These are phyloP conservation scores for Hylia prasina DNA, from an alignment of 2,113 vertebrate genomes.

Conservation along the genomic window DNA sequence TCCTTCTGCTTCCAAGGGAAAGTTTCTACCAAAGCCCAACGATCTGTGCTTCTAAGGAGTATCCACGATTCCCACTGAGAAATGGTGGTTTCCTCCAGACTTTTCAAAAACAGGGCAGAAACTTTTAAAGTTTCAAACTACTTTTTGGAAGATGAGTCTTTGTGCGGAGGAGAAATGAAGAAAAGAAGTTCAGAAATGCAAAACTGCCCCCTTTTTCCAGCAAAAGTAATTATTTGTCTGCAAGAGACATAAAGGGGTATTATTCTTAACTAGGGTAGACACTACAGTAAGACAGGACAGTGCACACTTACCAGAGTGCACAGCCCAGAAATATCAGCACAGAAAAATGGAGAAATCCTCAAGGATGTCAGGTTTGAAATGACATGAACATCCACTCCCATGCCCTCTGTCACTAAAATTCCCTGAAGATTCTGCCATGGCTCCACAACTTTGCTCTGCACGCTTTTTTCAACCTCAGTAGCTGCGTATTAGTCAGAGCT, in stretches of 20 bases:
- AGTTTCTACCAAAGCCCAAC: neutral
- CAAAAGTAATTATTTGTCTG: neutral
- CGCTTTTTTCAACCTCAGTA: neutral
- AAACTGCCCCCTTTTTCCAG: neutral
- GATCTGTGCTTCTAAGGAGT: neutral
- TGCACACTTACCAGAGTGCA: neutral
- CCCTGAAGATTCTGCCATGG: neutral
- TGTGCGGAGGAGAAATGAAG: neutral
- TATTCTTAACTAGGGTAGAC: neutral
- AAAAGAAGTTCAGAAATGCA: neutral
- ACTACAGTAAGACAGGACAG: neutral
- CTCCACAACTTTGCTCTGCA: neutral
- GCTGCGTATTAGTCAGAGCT: neutral
- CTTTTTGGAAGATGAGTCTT: neutral
- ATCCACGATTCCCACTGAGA: neutral
- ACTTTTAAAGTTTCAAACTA: neutral
- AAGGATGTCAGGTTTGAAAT: neutral
- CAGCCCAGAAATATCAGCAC: neutral
- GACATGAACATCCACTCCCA: neutral
- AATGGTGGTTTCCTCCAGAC: neutral
- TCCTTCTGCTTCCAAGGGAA: neutral
- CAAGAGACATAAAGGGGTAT: neutral
- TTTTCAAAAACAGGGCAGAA: neutral
- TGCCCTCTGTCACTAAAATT: neutral
- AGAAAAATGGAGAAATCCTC: neutral